Evolutionary conservation across 1,140 invertebrate species (phyloP).

Genomic region (Pachyrhynchus sulphureomaculatus): DNA sequence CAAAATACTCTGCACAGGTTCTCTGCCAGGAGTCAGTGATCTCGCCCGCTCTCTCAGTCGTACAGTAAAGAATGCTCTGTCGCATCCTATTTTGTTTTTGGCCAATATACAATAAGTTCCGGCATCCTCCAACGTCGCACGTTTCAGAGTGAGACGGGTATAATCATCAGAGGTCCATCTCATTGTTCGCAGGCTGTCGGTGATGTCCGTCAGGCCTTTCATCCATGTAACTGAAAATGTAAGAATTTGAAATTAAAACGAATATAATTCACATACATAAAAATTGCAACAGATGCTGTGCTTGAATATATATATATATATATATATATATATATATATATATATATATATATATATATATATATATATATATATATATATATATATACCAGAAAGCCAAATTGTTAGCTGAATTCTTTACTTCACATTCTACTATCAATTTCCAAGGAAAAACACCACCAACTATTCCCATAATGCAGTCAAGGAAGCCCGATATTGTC

Average conservation of each 20-base stretch:
- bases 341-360: too few species aligned
- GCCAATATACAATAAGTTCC: constrained; percentile 93
- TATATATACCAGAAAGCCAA: too few species aligned
- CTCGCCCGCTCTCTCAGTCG: constrained; percentile 68
- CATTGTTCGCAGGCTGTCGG: constrained; percentile 70
- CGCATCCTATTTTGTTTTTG: constrained; percentile 86
- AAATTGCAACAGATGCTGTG: too few species aligned
- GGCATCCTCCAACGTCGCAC: constrained; percentile 80
- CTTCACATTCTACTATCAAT: too few species aligned
- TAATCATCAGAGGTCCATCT: constrained; percentile 84
- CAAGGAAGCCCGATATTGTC: too few species aligned
- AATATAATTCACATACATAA: background rate
- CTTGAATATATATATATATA: too few species aligned
- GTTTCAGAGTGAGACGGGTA: constrained; percentile 82
- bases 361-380: too few species aligned
- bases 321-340: too few species aligned
- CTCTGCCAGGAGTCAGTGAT: constrained; percentile 64
- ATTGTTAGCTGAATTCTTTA: too few species aligned
- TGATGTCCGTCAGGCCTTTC: constrained; percentile 83
- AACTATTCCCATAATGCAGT: too few species aligned
- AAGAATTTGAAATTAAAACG: background rate
- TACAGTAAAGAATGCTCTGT: constrained; percentile 81
- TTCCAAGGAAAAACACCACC: too few species aligned
- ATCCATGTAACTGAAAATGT: constrained; percentile 72
- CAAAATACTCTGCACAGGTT: constrained; percentile 47